Evolutionary conservation across 2,113 vertebrate genomes (phyloP), one percentile per base, ranked within the genome.

Genomic region (Butastur rufipennis): DNA sequence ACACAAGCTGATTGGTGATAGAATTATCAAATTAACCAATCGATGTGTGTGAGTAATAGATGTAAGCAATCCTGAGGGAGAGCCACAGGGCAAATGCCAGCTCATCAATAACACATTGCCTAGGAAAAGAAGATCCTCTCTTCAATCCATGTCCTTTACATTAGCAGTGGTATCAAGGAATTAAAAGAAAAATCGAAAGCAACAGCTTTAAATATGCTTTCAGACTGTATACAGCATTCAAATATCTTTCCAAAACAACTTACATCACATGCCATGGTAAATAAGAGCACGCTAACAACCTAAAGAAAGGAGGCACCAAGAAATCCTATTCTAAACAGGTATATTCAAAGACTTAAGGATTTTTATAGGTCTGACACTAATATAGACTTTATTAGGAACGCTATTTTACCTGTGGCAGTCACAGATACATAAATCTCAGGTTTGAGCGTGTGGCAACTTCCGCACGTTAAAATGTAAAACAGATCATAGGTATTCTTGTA

Each of bases 21-120:
- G 99, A 99, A 99, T 99, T 99, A 99, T 99, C 99, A 99, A 99
- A 99, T 99, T 98, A 99, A 99, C 98, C 99, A 99, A 99, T 99
- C 99, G 99, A 99, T 99, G 98, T 97, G 94, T 97, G 98, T 98
- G 98, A 98, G 98, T 98, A 98, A 98, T 98, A 98, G 98, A 98
- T 98, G 98, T 98, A 98, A 98, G 98, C 98, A 96, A 98, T 98
- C 98, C 98, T 98, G 97, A 86, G 98, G 98, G 98, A 98, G 96
- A 98, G 97, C 98, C 98, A 98, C 98, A 98, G 98, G 98, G 98
- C 98, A 99, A 99, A 99, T 99, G 98, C 98, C 98, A 99, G 98
- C 98, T 98, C 98, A 98, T 99, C 98, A 99, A 99, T 98, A 99
- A 98, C 98, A 93, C 96, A 97, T 83, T 95, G 98, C 98, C 75